These are phyloP conservation scores for Hippocampus guttulatus DNA, from an alignment of 2,113 vertebrate species.

Conservation along the genomic window DNA sequence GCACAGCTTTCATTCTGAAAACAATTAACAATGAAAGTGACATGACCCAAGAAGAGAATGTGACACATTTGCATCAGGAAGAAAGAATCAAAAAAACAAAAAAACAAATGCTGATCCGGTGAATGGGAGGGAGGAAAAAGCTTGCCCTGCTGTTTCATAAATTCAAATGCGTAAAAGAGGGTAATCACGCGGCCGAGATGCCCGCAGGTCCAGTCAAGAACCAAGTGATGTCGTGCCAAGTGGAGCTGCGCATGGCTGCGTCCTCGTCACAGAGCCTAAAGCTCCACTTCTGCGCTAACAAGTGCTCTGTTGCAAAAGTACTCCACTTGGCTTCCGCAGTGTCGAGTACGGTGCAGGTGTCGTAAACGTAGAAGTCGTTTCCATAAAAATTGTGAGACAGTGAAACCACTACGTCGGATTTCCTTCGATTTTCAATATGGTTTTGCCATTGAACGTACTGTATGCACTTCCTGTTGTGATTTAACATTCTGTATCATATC, in stretches of 20 bases:
- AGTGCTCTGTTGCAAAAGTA: constrained; percentile 8
- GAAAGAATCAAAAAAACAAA: too few species aligned
- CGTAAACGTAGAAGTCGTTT: background rate
- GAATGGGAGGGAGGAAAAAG: constrained; percentile 24
- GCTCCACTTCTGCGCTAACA: constrained; percentile 54
- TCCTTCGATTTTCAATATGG: too few species aligned
- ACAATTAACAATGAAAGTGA: background rate
- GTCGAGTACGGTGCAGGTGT: background rate
- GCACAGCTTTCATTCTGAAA: background rate
- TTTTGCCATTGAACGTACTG: too few species aligned
- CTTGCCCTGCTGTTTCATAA: constrained; percentile 5
- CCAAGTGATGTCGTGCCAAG: constrained; percentile 46
- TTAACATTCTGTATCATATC: too few species aligned
- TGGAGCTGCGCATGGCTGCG: constrained; percentile 48
- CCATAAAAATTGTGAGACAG: background rate
- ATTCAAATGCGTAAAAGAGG: constrained; percentile 22
- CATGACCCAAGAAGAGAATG: background rate
- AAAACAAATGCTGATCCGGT: constrained; percentile 1
- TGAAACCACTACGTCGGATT: too few species aligned
- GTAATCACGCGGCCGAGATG: constrained; percentile 43
- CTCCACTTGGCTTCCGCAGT: background rate
- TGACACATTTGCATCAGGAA: background rate
- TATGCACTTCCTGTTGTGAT: too few species aligned
- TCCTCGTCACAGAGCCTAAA: constrained; percentile 41
- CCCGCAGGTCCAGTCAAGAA: constrained; percentile 37